Evolutionary conservation across 1,140 invertebrate genomes (phyloP).

Genomic region (Helicorthomorpha holstii): DNA sequence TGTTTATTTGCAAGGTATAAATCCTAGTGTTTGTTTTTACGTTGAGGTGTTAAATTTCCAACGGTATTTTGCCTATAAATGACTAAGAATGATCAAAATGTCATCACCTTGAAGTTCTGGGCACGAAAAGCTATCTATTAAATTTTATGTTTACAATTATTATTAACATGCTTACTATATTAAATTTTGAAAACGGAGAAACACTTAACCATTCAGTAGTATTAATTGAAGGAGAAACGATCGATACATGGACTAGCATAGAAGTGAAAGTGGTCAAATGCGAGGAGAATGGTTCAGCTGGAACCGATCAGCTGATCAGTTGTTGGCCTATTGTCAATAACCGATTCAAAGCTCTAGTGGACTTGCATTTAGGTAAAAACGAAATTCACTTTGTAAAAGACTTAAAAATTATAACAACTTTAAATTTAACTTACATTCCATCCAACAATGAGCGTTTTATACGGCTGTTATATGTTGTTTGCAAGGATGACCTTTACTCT

Average conservation of each 20-base stretch:
- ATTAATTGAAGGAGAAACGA: not conserved
- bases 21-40: too few relatives aligned
- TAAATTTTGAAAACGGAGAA: not conserved
- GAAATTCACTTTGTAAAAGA: not conserved
- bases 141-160: too few relatives aligned
- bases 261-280: not conserved
- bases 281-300: not conserved
- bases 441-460: not conserved
- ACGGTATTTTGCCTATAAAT: too few relatives aligned
- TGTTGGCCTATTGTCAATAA: not conserved
- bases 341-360: not conserved
- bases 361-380: not conserved
- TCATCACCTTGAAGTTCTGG: too few relatives aligned
- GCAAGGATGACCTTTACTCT: constrained; percentile 28
- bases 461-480: not conserved
- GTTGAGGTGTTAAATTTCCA: too few relatives aligned
- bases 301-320: not conserved
- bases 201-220: not conserved
- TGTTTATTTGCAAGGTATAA: too few relatives aligned
- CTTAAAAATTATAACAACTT: not conserved
- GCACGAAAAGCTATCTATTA: too few relatives aligned
- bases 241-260: not conserved
- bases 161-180: too few relatives aligned
- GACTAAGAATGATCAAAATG: too few relatives aligned
- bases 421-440: not conserved